Base-by-base conservation (phyloP, 1,140 invertebrate genomes). In the Thereuonema tuberculata region DNA sequence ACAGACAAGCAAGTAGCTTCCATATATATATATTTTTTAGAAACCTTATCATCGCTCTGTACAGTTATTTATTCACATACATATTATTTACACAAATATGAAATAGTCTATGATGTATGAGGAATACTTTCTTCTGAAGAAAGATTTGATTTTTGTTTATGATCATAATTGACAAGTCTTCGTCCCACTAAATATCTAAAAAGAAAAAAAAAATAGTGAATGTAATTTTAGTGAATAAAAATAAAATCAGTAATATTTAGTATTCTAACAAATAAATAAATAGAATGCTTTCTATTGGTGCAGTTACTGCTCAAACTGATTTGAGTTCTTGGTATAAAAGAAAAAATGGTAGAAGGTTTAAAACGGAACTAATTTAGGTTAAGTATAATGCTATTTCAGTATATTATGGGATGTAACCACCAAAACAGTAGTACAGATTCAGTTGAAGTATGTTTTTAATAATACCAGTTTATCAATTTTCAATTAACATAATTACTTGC, bases 161-260 rank as follows among this genome's bases (percentile, higher is more conserved):
- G 72, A 56, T 97, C 89, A 72, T 97, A 98, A 75, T 98, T 98
- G 0, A 98, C 92, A 57, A 98, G 80, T 58, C 91, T 80, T 68
- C 92, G 86, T 0, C 94, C 93, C 1, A 98, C 93, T 25, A 98
- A 79, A 76, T 97, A 81, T 63, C 78, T 79, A 64, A 58, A 68
- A 55, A 29, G 2, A 61, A 48, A 54, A 64, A 63, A 57, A 64
- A 21, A 60, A 63, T 12, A 24, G 9, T 12, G 9, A 24, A 21
- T 5, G 5, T 20, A 12, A 50, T 37, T 37, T 37, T 9, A 37
- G 17, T 9, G 31, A 37, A 37, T 17, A 9, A 37, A 37, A 37
- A 37, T 37, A 37, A 37, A 37, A 37, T 37, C 17, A 37, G 31
- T 37, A 37, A 57, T 59, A 63, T n/a, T n/a, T n/a, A n/a, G n/a